These are phyloP conservation scores for Chelonia mydas DNA, from an alignment of 2,797 vertebrate species.

Conservation along the genomic window DNA sequence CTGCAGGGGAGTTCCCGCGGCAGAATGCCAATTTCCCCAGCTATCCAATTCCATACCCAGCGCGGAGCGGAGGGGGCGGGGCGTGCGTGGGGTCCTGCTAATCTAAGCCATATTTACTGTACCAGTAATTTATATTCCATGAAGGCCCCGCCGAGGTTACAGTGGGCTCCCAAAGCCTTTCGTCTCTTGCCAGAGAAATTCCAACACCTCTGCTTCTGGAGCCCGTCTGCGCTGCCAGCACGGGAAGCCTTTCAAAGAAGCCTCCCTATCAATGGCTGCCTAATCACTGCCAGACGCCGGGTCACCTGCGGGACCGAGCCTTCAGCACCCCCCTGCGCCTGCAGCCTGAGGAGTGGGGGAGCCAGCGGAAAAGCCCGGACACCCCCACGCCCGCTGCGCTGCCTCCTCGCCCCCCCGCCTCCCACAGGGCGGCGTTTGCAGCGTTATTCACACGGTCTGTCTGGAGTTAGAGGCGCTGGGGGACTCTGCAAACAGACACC, in stretches of 20 bases:
- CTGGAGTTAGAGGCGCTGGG: neutral
- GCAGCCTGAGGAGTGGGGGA: neutral
- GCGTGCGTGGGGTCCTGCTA: neutral
- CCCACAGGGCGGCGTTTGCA: accelerated
- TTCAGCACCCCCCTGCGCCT: neutral
- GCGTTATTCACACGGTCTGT: neutral
- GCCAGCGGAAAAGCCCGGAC: neutral
- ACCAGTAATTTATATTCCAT: constrained; percentile 65
- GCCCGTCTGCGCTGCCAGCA: constrained; percentile 56
- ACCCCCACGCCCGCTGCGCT: accelerated
- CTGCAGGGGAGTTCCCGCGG: neutral
- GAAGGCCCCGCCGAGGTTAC: constrained; percentile 54
- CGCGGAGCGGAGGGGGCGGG: neutral
- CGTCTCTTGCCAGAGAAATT: constrained; percentile 79
- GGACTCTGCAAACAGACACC: neutral
- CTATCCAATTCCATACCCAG: neutral
- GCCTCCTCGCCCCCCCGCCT: accelerated
- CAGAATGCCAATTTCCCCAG: neutral
- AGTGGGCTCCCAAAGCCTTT: constrained; percentile 63
- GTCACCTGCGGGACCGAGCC: constrained; percentile 51
- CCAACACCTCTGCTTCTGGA: constrained; percentile 78
- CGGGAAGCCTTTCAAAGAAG: constrained; percentile 48
- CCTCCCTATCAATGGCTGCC: neutral
- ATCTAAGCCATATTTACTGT: constrained; percentile 75
- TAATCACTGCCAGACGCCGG: constrained; percentile 68